A percentile compares a stretch with the other conserved stretches of the same genome.
phyloP scores from a whole-genome alignment of 2,113 vertebrate species.

The Burhinus bistriatus region DNA sequence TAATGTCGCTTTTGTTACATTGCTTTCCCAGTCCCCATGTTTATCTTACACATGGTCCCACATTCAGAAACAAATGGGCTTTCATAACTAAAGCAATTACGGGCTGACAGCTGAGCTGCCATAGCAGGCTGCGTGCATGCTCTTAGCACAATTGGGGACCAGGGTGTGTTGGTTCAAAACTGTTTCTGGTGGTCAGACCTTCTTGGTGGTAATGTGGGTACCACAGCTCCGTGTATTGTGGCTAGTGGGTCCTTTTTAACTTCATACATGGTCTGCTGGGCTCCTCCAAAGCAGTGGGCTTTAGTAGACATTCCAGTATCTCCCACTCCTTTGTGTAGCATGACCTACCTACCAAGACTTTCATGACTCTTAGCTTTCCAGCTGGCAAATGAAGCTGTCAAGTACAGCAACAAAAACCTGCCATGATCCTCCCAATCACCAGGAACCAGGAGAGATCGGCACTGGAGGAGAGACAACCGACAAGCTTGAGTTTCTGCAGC shows the following conservation, averaged over 20 bases:
- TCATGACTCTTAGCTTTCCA: background rate
- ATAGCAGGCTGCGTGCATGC: background rate
- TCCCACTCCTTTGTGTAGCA: background rate
- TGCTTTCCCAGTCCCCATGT: background rate
- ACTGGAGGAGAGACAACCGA: rapidly evolving
- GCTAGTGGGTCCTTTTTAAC: background rate
- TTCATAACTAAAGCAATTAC: background rate
- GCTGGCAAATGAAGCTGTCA: background rate
- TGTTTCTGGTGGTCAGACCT: background rate
- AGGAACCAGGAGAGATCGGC: background rate
- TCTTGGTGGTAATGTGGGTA: background rate
- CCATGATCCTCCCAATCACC: rapidly evolving
- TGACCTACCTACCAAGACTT: background rate
- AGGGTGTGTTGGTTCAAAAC: background rate
- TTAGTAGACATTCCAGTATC: background rate
- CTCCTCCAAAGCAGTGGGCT: background rate
- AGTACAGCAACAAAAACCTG: background rate
- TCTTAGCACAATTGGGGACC: background rate
- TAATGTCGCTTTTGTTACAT: background rate
- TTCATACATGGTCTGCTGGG: background rate
- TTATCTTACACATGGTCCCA: background rate
- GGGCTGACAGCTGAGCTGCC: background rate
- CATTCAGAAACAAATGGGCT: background rate
- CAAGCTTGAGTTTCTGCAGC: background rate
- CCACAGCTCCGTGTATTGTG: rapidly evolving